Conservation (phyloP, 1,140 invertebrate species). For the Myzus persicae region DNA sequence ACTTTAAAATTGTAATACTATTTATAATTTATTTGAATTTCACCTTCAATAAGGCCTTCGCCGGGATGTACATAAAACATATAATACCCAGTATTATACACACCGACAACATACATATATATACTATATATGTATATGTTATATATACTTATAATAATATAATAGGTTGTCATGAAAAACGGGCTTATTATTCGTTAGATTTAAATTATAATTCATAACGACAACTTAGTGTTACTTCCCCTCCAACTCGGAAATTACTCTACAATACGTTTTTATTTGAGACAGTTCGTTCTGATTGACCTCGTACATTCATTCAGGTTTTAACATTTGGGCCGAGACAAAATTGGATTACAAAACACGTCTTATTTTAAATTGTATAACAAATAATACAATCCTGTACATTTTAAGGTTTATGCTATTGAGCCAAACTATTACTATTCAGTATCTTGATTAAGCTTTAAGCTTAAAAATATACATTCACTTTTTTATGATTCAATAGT, state of each 20-base stretch:
- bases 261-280: conserved; percentile 30
- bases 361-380: neutral
- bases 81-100: neutral
- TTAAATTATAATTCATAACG: conserved; percentile 21
- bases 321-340: neutral
- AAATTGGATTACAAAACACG: conserved; percentile 33
- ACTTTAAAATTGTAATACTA: neutral
- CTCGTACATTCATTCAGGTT: conserved; percentile 30
- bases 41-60: neutral
- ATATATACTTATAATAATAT: conserved; percentile 11
- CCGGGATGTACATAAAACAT: neutral
- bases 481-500: neutral
- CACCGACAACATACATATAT: neutral
- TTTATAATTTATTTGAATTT: conserved; percentile 25
- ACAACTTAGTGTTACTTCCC: neutral
- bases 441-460: neutral
- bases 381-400: neutral
- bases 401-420: neutral
- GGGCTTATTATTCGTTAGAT: neutral
- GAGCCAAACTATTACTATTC: neutral
- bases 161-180: conserved; percentile 8
- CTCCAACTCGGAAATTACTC: conserved; percentile 26
- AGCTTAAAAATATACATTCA: neutral
- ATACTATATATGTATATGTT: neutral
- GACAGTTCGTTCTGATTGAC: neutral